Evolutionary conservation across 1,140 invertebrate species (phyloP), one percentile per base, ranked within the genome.

Genomic region (Saccostrea cuccullata): DNA sequence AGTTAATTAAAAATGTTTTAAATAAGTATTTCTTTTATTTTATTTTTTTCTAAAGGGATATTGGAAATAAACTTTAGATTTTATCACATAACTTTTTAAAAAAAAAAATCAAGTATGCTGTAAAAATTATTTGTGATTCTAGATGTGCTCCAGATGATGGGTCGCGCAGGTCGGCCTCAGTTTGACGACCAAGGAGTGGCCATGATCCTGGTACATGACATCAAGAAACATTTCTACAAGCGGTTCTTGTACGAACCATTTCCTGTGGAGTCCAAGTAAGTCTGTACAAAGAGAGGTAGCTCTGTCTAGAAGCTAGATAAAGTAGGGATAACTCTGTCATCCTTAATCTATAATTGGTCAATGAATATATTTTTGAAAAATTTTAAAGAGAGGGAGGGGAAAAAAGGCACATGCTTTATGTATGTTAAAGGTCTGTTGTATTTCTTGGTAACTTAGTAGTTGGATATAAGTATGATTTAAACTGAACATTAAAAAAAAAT

Each of bases 161-260:
- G 99, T 5, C 96, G 99, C 89, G 99, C 99, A 88, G 99, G 99
- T 9, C 96, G 99, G 88, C 99, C 99, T 3, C 97, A 99, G 96
- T 99, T 97, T 94, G 99, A 99, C 95, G 97, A 97, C 92, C 97
- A 98, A 88, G 99, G 98, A 3, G 97, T 99, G 4, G 99, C 99
- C 5, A 98, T 99, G 17, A 98, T 99, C 12, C 96, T 99, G 86
- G 99, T 99, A 0, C 99, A 99, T 92, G 99, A 99, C 93, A 96
- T 98, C 36, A 99, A 99, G 95, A 99, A 99, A 95, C 98, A 98
- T 94, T 99, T 99, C 95, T 99, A 99, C 95, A 99, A 99, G 94
- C 99, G 99, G 94, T 99, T 99, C 95, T 95, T 99, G 0, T 99
- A 99, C 94, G 98, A 99, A 94, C 99, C 99, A 0, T 99, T 99